phyloP scores from a whole-genome alignment of 1,140 invertebrate genomes.

The Papilio glaucus region DNA sequence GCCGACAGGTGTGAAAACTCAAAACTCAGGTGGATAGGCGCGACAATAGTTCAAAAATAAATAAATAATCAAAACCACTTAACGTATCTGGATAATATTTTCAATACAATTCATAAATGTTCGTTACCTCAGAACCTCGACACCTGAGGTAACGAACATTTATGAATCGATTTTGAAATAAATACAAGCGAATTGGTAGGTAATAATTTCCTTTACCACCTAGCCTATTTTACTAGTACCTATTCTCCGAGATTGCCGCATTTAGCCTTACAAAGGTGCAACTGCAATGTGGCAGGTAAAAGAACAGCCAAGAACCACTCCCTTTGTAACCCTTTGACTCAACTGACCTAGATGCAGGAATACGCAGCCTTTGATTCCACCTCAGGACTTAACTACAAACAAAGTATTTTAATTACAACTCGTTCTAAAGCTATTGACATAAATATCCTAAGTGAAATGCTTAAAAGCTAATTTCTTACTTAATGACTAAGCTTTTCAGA shows the following conservation, averaged over 20 bases:
- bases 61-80: too few species aligned
- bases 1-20: too few species aligned
- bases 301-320: neutral
- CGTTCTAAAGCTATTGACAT: neutral
- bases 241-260: too few species aligned
- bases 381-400: neutral
- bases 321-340: slow-evolving; percentile 8
- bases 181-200: too few species aligned
- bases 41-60: too few species aligned
- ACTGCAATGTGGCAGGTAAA: neutral
- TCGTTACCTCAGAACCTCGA: too few species aligned
- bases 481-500: slow-evolving; percentile 10
- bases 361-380: neutral
- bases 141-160: too few species aligned
- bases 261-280: neutral
- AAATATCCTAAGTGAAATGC: neutral
- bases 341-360: neutral
- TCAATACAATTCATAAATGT: too few species aligned
- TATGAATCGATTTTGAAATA: too few species aligned
- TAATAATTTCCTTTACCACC: neutral
- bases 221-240: neutral
- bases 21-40: too few species aligned
- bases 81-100: too few species aligned
- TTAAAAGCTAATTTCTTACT: neutral
- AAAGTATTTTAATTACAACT: slow-evolving; percentile 8